Conservation (phyloP, 2,797 vertebrate species). For the Oreochromis mossambicus region DNA sequence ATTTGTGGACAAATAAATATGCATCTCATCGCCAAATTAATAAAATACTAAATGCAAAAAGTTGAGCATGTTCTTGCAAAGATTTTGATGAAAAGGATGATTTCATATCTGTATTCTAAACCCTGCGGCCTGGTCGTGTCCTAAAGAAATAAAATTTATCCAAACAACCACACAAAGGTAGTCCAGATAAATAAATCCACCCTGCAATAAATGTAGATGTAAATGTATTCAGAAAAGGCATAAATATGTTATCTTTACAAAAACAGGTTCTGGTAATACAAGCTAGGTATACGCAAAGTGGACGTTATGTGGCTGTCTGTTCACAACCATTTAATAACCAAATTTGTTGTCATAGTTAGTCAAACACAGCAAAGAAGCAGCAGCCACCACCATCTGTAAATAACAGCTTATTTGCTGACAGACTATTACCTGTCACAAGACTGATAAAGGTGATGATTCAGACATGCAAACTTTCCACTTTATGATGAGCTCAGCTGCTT, state of each 20-base stretch:
- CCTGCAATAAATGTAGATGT: not conserved
- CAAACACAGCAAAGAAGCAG: not conserved
- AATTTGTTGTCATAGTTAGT: not conserved
- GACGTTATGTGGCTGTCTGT: not conserved
- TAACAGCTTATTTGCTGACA: not conserved
- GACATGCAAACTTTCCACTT: not conserved
- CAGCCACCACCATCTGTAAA: not conserved
- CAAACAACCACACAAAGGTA: not conserved
- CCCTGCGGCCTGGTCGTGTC: not conserved
- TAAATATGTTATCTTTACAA: not conserved
- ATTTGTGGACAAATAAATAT: not conserved
- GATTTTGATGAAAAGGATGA: not conserved
- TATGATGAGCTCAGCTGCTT: not conserved
- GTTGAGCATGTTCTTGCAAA: not conserved
- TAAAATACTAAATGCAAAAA: not conserved
- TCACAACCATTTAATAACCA: not conserved
- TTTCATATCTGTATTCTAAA: not conserved
- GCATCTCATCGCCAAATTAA: rapidly evolving
- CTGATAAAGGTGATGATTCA: not conserved
- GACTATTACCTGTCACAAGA: not conserved
- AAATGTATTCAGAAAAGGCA: not conserved
- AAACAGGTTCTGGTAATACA: not conserved
- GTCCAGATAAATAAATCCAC: not conserved
- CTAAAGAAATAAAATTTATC: not conserved
- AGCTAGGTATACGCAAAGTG: not conserved